A percentile compares a stretch with the other conserved stretches of the same genome.
phyloP scores from a whole-genome alignment of 2,113 vertebrate species.

The Pachypanchax playfairii region DNA sequence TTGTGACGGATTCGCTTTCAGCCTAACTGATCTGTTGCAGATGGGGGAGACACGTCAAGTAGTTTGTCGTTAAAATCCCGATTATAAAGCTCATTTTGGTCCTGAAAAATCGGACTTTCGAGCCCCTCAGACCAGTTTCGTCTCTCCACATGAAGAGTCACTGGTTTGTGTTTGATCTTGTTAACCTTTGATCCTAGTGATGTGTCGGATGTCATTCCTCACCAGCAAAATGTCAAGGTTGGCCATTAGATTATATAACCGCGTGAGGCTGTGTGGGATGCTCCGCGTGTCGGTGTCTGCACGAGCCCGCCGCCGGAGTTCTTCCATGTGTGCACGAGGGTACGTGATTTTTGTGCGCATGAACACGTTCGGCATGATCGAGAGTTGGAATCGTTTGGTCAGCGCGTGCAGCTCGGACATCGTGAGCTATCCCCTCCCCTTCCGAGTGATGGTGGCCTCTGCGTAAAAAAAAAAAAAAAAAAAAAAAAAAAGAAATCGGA shows the following conservation, averaged over 20 bases:
- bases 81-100: too few species aligned
- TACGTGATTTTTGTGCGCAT: slow-evolving; percentile 21
- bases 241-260: slow-evolving; percentile 62
- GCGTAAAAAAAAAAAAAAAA: slow-evolving; percentile 40
- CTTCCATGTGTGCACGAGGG: slow-evolving; percentile 40
- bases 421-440: neutral
- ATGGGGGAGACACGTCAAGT: too few species aligned
- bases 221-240: slow-evolving; percentile 64
- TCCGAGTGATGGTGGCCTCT: slow-evolving; percentile 28
- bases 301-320: slow-evolving; percentile 53
- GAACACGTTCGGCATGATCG: slow-evolving; percentile 26
- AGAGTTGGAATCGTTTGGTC: slow-evolving; percentile 17
- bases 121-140: too few species aligned
- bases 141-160: slow-evolving; percentile 2
- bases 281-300: slow-evolving; percentile 40
- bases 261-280: slow-evolving; percentile 45
- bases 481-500: slow-evolving; percentile 1
- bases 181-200: slow-evolving; percentile 48
- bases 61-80: too few species aligned
- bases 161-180: slow-evolving; percentile 4
- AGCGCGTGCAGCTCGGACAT: slow-evolving; percentile 5
- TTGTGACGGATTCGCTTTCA: too few species aligned
- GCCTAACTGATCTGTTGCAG: too few species aligned
- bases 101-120: too few species aligned
- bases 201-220: slow-evolving; percentile 55